phyloP scores from a whole-genome alignment of 2,797 vertebrate species.

The Luscinia megarhynchos region DNA sequence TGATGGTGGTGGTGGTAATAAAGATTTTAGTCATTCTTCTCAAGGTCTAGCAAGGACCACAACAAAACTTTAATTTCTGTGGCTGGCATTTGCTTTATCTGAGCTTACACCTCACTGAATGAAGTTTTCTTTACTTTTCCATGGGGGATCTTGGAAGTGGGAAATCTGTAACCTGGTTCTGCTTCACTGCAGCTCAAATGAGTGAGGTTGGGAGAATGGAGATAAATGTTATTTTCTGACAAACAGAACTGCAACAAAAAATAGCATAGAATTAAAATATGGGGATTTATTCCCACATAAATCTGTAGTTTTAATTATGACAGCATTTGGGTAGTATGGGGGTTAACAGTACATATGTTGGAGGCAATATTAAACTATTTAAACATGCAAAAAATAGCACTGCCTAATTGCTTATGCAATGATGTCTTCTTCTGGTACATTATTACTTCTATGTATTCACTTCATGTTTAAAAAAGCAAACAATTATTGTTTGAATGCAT shows the following conservation, averaged over 20 bases:
- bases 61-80: not conserved
- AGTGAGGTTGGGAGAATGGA: not conserved
- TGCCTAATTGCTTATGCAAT: not conserved
- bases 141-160: not conserved
- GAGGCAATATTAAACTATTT: not conserved
- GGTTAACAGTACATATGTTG: fast-evolving
- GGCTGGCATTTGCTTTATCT: not conserved
- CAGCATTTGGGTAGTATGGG: not conserved
- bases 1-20: too few relatives aligned
- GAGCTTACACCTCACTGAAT: not conserved
- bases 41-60: not conserved
- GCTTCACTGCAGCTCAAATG: not conserved
- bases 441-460: not conserved
- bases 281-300: not conserved
- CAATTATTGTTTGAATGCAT: not conserved
- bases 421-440: not conserved
- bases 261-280: not conserved
- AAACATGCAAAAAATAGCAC: not conserved
- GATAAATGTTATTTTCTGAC: not conserved
- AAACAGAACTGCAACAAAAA: not conserved
- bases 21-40: not conserved
- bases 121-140: not conserved
- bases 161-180: not conserved
- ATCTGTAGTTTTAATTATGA: not conserved
- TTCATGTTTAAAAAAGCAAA: not conserved